These are phyloP conservation scores for Corythornis vintsioides DNA, from an alignment of 2,113 vertebrate species.

Conservation along the genomic window DNA sequence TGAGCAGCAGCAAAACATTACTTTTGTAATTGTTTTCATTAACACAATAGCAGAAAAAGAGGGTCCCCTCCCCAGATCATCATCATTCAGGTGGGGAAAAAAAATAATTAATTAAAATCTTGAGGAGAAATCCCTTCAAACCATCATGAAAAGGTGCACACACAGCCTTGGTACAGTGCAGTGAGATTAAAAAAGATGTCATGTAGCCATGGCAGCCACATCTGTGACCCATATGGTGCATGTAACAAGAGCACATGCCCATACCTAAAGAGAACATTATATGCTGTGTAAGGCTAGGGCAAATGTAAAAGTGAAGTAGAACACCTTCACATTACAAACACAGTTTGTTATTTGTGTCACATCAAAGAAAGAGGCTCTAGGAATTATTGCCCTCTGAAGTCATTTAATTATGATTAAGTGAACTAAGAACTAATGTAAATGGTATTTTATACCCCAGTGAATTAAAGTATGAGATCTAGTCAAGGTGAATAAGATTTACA, in stretches of 20 bases:
- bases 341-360: constrained; percentile 80
- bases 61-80: not conserved
- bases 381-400: constrained; percentile 79
- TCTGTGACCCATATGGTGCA: constrained; percentile 79
- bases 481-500: constrained; percentile 78
- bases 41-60: constrained; percentile 7
- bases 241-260: constrained; percentile 74
- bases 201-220: constrained; percentile 71
- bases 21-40: not conserved
- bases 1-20: not conserved
- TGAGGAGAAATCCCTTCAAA: constrained; percentile 35
- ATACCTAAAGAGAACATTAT: constrained; percentile 68
- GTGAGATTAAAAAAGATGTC: constrained; percentile 73
- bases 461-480: constrained; percentile 79
- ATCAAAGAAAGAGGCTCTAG: constrained; percentile 74
- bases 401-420: constrained; percentile 82
- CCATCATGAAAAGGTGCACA: constrained; percentile 20
- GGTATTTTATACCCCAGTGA: constrained; percentile 79
- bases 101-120: not conserved
- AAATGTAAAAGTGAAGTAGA: constrained; percentile 69
- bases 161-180: constrained; percentile 28
- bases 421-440: constrained; percentile 77
- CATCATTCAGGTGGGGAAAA: not conserved
- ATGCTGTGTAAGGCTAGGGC: constrained; percentile 58
- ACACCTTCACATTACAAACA: constrained; percentile 66